phyloP scores from a whole-genome alignment of 2,888 invertebrate species.

The Andrena bucephala region DNA sequence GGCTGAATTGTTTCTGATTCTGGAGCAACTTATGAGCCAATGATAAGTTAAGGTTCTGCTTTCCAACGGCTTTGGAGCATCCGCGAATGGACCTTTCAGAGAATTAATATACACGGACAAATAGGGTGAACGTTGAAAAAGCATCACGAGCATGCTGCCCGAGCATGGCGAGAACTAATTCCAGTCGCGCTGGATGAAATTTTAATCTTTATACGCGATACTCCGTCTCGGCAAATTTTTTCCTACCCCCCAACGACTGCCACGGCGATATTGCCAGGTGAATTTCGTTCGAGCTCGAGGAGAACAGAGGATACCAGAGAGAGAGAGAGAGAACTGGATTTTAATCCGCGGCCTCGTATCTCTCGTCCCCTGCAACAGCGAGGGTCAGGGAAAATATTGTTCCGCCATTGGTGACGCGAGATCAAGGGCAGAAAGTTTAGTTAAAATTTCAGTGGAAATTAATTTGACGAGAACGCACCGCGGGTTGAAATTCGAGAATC shows the following conservation, averaged over 20 bases:
- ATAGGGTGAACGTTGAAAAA: neutral
- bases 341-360: neutral
- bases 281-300: neutral
- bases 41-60: neutral
- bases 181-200: neutral
- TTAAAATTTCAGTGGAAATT: neutral
- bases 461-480: neutral
- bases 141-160: neutral
- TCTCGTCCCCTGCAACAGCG: neutral
- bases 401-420: neutral
- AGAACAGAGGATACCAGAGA: neutral
- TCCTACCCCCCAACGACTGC: neutral
- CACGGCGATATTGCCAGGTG: neutral
- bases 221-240: neutral
- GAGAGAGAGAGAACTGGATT: neutral
- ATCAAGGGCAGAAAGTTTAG: neutral
- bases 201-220: slow-evolving; percentile 20
- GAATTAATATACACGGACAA: neutral
- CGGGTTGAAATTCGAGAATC: slow-evolving; percentile 14
- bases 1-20: neutral
- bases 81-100: neutral
- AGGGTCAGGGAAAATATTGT: neutral
- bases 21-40: neutral
- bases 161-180: slow-evolving; percentile 6
- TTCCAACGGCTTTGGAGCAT: neutral